Base-by-base conservation (phyloP, 2,797 vertebrate species). In the Myiothlypis chrysogaster region DNA sequence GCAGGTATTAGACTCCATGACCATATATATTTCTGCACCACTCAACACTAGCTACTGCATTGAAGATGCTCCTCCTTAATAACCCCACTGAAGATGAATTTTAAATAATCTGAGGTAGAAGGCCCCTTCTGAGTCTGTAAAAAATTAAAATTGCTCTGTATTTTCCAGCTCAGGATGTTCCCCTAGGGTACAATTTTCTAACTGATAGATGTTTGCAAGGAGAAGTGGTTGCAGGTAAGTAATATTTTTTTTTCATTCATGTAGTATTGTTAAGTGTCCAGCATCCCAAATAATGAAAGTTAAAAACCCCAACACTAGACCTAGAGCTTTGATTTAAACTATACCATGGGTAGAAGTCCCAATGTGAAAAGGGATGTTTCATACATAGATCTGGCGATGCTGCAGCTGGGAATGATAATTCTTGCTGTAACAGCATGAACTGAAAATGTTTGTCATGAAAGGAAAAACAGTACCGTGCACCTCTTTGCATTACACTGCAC, bases 311-410 rank as follows among this genome's bases (percentile, higher is more conserved):
- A 83, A 71, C 66, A 35, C 19, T 3, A 52, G 30, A 46, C 14
- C 10, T 17, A 43, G 30, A 80, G 14, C 7, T 69, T 18, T 57
- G 30, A 35, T 81, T 80, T 68, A 46, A 78, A 78, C 37, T 19
- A 34, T 10, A 43, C 20, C 43, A 65, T 3, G 14, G 18, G 9
- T 65, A 73, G 0, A 0, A 18, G 12, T 35, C 50, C 44, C 55
- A 66, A 2, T 43, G 47, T 20, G 24, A 57, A 71, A 77, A 49
- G 9, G 12, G 8, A 59, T 27, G 8, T n/a, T 90, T 76, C 65
- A 66, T 4, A 14, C 24, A 61, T 4, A 76, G 30, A 46, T 47
- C 53, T 64, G n/a, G n/a, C 10, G 10, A 43, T 0, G 1, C 0
- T 63, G 21, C 28, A 63, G 19, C 17, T 70, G 23, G 19, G 19